Evolutionary conservation across 2,888 invertebrate species (phyloP).

Genomic region (Leptinotarsa rubiginosa): DNA sequence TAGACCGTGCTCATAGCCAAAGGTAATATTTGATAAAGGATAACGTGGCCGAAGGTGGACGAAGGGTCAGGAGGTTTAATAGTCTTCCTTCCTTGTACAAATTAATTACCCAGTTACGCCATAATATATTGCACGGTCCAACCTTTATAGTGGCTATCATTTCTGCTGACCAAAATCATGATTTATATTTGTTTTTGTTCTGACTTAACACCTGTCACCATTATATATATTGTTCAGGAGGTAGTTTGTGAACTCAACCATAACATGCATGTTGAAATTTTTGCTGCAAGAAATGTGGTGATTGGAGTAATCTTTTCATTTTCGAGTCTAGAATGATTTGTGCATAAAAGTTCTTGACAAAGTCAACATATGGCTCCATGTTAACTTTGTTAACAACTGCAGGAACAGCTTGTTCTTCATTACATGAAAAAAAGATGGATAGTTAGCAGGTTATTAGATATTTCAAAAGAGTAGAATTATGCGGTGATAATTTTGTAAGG

Average conservation of each 20-base stretch:
- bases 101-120: conserved; percentile 39
- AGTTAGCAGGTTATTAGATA: too few species aligned
- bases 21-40: conserved; percentile 37
- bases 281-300: not conserved
- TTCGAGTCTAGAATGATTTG: too few species aligned
- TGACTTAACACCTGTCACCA: conserved; percentile 39
- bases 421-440: too few species aligned
- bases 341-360: too few species aligned
- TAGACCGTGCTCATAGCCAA: conserved; percentile 8
- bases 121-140: conserved; percentile 31
- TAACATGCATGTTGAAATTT: conserved; percentile 1
- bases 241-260: conserved; percentile 22
- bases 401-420: too few species aligned
- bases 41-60: conserved; percentile 34
- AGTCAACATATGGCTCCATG: too few species aligned
- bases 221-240: conserved; percentile 34
- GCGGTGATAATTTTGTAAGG: too few species aligned
- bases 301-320: not conserved
- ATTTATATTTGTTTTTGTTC: conserved; percentile 44
- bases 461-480: too few species aligned
- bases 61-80: conserved; percentile 39
- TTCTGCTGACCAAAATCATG: conserved; percentile 42
- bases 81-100: conserved; percentile 42
- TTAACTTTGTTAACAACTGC: too few species aligned
- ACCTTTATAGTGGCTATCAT: conserved; percentile 36